Evolutionary conservation across 2,113 vertebrate species (phyloP).

Genomic region (Passerina amoena): DNA sequence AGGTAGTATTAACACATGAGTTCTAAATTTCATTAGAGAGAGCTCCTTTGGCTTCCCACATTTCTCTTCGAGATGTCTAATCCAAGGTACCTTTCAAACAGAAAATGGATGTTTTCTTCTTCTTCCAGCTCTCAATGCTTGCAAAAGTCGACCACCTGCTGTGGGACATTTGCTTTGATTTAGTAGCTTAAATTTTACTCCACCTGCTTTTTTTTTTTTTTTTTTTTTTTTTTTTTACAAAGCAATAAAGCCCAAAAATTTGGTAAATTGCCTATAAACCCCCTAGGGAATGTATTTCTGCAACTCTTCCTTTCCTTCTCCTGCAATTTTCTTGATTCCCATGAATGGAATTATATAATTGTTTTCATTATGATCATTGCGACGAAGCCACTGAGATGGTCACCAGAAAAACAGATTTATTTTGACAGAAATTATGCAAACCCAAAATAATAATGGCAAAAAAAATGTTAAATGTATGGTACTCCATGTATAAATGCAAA

Average conservation of each 20-base stretch:
- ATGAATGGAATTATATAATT: neutral
- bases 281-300: neutral
- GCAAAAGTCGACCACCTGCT: neutral
- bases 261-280: neutral
- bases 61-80: neutral
- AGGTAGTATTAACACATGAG: neutral
- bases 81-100: neutral
- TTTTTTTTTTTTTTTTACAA: neutral
- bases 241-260: neutral
- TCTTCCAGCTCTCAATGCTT: constrained; percentile 26
- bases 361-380: neutral
- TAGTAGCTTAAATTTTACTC: constrained; percentile 38
- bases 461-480: neutral
- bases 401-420: neutral
- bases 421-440: neutral
- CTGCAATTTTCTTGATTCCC: neutral
- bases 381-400: neutral
- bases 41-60: neutral
- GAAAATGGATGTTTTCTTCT: neutral
- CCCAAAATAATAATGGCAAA: neutral
- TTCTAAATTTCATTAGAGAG: neutral
- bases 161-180: constrained; percentile 35
- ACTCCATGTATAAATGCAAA: neutral
- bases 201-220: neutral
- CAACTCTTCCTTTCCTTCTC: neutral